Evolutionary conservation across 2,113 vertebrate genomes (phyloP).

Genomic region (Miniopterus natalensis): DNA sequence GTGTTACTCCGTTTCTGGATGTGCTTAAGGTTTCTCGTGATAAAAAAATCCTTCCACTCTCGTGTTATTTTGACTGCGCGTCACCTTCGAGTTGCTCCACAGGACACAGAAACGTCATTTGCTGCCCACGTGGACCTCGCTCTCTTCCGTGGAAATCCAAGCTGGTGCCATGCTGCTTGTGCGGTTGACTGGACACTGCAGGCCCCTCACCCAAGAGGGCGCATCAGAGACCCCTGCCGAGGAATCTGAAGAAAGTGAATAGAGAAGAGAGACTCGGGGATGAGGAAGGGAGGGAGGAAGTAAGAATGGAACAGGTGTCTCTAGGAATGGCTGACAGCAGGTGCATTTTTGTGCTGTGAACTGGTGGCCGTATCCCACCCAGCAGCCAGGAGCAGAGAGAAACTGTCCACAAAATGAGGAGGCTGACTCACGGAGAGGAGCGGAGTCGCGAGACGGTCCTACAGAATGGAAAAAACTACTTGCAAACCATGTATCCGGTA

Average conservation of each 20-base stretch:
- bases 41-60: not conserved
- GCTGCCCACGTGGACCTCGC: not conserved
- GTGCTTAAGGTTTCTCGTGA: not conserved
- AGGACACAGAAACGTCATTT: too few species aligned
- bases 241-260: not conserved
- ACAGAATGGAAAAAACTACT: not conserved
- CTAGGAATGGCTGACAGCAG: not conserved
- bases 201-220: not conserved
- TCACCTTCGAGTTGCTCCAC: not conserved
- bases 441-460: not conserved
- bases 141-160: not conserved
- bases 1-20: not conserved
- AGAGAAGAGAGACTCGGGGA: not conserved
- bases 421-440: not conserved
- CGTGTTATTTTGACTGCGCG: not conserved
- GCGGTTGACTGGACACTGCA: not conserved
- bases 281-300: not conserved
- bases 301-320: not conserved
- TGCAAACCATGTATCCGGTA: not conserved
- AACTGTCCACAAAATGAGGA: not conserved
- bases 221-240: too few species aligned
- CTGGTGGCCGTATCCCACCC: too few species aligned
- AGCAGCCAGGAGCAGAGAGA: not conserved
- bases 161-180: not conserved
- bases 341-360: not conserved